A percentile compares a stretch with the other conserved stretches of the same genome.
phyloP scores from a whole-genome alignment of 2,113 vertebrate genomes.

The Echinops telfairi region DNA sequence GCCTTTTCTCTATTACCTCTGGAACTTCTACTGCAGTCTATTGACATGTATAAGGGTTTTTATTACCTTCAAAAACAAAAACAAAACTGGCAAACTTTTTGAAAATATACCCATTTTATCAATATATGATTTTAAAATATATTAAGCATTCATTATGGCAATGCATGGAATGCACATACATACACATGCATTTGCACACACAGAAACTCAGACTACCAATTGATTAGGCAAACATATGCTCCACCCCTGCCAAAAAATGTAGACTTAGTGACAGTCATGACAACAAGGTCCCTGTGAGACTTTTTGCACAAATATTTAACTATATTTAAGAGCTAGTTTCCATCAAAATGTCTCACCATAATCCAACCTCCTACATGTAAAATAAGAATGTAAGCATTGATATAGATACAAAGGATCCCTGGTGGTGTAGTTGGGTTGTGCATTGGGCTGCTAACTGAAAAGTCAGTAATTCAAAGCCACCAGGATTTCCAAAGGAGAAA shows the following conservation, averaged over 20 bases:
- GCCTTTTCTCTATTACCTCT: slow-evolving; percentile 15
- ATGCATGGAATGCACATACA: background rate
- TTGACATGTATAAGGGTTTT: slow-evolving; percentile 18
- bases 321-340: too few relatives aligned
- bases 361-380: too few relatives aligned
- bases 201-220: background rate
- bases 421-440: too few relatives aligned
- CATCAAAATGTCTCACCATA: too few relatives aligned
- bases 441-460: too few relatives aligned
- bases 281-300: background rate
- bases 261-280: slow-evolving; percentile 41
- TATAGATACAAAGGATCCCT: too few relatives aligned
- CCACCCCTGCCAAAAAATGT: background rate
- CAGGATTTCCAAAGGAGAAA: too few relatives aligned
- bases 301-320: slow-evolving; percentile 20
- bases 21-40: background rate
- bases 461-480: too few relatives aligned
- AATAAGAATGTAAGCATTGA: too few relatives aligned
- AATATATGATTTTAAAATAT: slow-evolving; percentile 52
- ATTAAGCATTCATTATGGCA: slow-evolving; percentile 19
- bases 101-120: slow-evolving; percentile 26
- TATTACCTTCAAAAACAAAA: slow-evolving; percentile 47
- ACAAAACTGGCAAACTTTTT: slow-evolving; percentile 61
- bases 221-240: slow-evolving; percentile 10
- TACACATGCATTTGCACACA: too few relatives aligned